Evolutionary conservation across 2,888 invertebrate species (phyloP).

Genomic region (Melinaea menophilus): DNA sequence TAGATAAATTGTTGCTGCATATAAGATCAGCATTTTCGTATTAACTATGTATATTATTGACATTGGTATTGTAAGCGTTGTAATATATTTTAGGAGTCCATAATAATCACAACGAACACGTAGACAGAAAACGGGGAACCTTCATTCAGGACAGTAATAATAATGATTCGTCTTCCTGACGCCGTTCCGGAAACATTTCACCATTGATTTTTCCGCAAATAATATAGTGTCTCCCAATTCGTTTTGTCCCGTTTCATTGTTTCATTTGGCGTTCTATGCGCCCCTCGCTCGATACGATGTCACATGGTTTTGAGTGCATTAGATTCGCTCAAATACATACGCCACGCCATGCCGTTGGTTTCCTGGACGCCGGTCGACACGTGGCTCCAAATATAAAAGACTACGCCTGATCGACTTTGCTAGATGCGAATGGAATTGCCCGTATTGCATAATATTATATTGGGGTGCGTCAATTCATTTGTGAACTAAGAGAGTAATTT

Average conservation of each 20-base stretch:
- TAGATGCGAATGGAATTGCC: conserved; percentile 74
- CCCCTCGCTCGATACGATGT: conserved; percentile 45
- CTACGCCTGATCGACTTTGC: conserved; percentile 69
- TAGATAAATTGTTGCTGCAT: conserved; percentile 33
- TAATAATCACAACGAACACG: conserved; percentile 55
- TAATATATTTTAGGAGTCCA: conserved; percentile 66
- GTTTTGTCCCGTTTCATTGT: conserved; percentile 39
- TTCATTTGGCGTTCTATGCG: conserved; percentile 37
- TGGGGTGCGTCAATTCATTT: conserved; percentile 45
- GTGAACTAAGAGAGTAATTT: conserved; percentile 31
- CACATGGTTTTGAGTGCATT: conserved; percentile 74
- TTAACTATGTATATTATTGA: background rate
- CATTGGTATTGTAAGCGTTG: conserved; percentile 56
- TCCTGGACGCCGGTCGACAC: conserved; percentile 70
- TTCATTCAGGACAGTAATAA: conserved; percentile 66
- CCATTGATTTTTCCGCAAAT: conserved; percentile 77
- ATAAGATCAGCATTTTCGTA: conserved; percentile 38
- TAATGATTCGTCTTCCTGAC: conserved; percentile 70
- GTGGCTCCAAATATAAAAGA: conserved; percentile 73
- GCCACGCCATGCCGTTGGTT: conserved; percentile 54
- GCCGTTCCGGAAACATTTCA: conserved; percentile 63
- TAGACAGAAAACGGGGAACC: conserved; percentile 56
- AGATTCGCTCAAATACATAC: conserved; percentile 71
- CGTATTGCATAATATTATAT: conserved; percentile 65
- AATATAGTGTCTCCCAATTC: conserved; percentile 57